Base-by-base conservation (phyloP, 1,140 invertebrate genomes). In the Drosophila albomicans region DNA sequence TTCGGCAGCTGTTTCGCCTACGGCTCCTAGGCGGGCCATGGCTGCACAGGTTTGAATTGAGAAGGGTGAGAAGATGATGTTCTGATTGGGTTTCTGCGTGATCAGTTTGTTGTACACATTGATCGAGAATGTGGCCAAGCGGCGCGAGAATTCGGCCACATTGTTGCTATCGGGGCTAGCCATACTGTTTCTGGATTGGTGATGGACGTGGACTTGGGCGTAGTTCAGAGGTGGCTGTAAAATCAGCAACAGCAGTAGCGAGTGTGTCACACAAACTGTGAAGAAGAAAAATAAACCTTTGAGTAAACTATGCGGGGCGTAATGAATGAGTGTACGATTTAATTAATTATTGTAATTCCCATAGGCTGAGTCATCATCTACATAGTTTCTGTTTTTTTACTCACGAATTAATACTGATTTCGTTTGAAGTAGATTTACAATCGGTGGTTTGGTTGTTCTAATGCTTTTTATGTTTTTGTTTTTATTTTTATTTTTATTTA, bases 51-150 rank as follows among this genome's bases (percentile, higher is more conserved):
- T 93, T 41, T 94, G 84, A 38, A 95, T 91, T 46, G 94, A 95
- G 41, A 95, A 92, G 3, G 95, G 94, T 3, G 95, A 95, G 75
- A 93, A 93, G 43, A 95, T 91, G 0, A 95, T 61, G 86, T 95
- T 96, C 38, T 92, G 68, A 25, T 82, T 59, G 3, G 91, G 84
- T 16, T 72, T 84, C 8, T 66, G 32, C 0, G 54, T 11, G n/a
- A 65, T 32, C 30, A 91, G 57, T 49, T 75, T 65, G 8, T 57
- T 57, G 48, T 91, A 91, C 30, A 90, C 32, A 5, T 81, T 85
- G 38, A 75, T 62, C 8, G 85, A 81, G 52, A 89, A 89, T 13
- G 71, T 67, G 43, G 75, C 75, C 51, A 89, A 63, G 7, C 75
- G 81, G 51, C 66, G 75, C 10, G 85, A 73, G 66, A 85, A 89